Evolutionary conservation across 2,113 vertebrate species (phyloP).

Genomic region (Camelus dromedarius): DNA sequence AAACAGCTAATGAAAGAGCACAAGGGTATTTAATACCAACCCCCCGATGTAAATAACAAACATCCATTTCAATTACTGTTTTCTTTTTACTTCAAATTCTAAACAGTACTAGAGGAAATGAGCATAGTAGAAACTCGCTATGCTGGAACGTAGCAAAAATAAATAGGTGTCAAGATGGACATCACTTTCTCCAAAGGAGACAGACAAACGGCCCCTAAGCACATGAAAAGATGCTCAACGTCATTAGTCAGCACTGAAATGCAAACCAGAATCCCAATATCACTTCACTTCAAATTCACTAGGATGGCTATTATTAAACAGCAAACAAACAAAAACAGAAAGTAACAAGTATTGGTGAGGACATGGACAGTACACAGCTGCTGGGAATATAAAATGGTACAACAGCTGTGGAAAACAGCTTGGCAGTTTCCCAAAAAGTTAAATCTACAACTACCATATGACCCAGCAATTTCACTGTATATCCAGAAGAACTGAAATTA

Average conservation of each 20-base stretch:
- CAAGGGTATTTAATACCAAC: constrained; percentile 42
- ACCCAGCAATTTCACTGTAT: neutral
- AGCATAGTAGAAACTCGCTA: neutral
- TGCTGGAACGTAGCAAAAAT: neutral
- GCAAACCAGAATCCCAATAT: neutral
- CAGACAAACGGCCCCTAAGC: accelerated
- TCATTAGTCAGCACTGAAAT: neutral
- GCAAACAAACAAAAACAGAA: neutral
- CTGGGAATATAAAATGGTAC: neutral
- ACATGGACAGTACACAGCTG: neutral
- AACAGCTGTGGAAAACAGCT: neutral
- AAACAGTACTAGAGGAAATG: constrained; percentile 58
- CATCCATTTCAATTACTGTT: constrained; percentile 65
- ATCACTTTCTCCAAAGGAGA: neutral
- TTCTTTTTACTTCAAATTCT: constrained; percentile 63
- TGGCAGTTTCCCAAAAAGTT: neutral
- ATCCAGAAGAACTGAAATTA: neutral
- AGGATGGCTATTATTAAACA: too few relatives aligned
- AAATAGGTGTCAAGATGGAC: neutral
- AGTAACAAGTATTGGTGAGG: neutral
- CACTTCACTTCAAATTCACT: neutral
- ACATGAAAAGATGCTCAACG: neutral
- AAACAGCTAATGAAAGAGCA: constrained; percentile 61
- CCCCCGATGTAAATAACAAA: constrained; percentile 61
- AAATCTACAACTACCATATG: neutral